Percentiles rank a stretch among this genome's conserved stretches.
These are phyloP conservation scores for Drosophila varians DNA, from an alignment of 1,140 invertebrate genomes.

Conservation along the genomic window DNA sequence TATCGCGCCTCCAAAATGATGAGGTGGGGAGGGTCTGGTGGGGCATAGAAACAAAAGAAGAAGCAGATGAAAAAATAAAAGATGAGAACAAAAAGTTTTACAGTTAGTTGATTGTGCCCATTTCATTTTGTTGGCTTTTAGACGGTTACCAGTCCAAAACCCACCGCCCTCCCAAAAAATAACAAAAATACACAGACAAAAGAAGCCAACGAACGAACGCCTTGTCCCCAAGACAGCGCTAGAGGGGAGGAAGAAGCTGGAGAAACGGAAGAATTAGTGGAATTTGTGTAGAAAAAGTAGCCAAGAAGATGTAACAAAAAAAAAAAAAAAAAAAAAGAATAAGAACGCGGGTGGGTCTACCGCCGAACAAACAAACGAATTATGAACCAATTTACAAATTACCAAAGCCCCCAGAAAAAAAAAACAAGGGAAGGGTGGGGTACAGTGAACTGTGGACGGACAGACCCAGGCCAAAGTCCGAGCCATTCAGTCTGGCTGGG, in stretches of 20 bases:
- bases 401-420: slow-evolving; percentile 43
- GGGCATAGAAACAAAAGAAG: slow-evolving; percentile 38
- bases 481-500: slow-evolving; percentile 8
- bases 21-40: background rate
- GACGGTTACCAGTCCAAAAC: slow-evolving; percentile 56
- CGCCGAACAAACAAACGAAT: slow-evolving; percentile 65
- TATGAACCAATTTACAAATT: slow-evolving; percentile 82
- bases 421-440: background rate
- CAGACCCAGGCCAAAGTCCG: background rate
- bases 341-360: slow-evolving; percentile 26
- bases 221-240: slow-evolving; percentile 58
- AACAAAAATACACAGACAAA: slow-evolving; percentile 43
- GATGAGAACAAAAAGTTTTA: slow-evolving; percentile 67
- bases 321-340: no score
- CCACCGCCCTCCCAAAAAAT: slow-evolving; percentile 31
- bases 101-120: slow-evolving; percentile 81
- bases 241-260: slow-evolving; percentile 16
- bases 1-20: slow-evolving; percentile 58
- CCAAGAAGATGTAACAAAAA: slow-evolving; percentile 10
- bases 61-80: slow-evolving; percentile 17
- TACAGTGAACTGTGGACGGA: slow-evolving; percentile 25
- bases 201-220: slow-evolving; percentile 79
- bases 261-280: slow-evolving; percentile 8
- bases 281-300: slow-evolving; percentile 5
- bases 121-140: slow-evolving; percentile 75